Evolutionary conservation across 2,797 vertebrate genomes (phyloP).

Genomic region (Gambelia wislizenii): DNA sequence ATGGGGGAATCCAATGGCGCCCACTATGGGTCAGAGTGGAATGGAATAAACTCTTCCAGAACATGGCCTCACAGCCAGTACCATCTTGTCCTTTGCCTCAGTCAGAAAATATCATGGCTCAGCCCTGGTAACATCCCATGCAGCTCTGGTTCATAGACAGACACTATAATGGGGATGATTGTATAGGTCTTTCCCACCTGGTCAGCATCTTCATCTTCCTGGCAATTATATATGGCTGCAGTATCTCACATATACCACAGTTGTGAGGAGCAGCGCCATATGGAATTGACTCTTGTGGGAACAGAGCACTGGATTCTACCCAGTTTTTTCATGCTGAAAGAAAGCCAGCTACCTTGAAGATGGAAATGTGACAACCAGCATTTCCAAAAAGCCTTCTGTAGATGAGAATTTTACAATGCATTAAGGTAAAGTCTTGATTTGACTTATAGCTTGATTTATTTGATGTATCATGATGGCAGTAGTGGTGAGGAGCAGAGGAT

Average conservation of each 20-base stretch:
- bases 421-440: not conserved
- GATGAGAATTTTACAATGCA: not conserved
- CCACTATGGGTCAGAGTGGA: no score
- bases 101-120: no score
- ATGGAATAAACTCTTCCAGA: no score
- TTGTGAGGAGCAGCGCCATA: not conserved
- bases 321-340: not conserved
- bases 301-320: not conserved
- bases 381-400: not conserved
- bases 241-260: not conserved
- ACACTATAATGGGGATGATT: not conserved
- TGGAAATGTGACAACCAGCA: not conserved
- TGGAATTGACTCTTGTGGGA: constrained; percentile 3
- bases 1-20: no score
- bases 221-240: not conserved
- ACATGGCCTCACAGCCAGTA: no score
- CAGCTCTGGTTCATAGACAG: not conserved
- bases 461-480: not conserved
- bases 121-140: no score
- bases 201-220: not conserved
- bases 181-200: not conserved
- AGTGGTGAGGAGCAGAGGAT: not conserved
- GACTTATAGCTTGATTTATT: not conserved
- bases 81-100: no score
- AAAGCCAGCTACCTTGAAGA: not conserved